These are phyloP conservation scores for Cossypha caffra DNA, from an alignment of 2,797 vertebrate genomes.

Conservation along the genomic window DNA sequence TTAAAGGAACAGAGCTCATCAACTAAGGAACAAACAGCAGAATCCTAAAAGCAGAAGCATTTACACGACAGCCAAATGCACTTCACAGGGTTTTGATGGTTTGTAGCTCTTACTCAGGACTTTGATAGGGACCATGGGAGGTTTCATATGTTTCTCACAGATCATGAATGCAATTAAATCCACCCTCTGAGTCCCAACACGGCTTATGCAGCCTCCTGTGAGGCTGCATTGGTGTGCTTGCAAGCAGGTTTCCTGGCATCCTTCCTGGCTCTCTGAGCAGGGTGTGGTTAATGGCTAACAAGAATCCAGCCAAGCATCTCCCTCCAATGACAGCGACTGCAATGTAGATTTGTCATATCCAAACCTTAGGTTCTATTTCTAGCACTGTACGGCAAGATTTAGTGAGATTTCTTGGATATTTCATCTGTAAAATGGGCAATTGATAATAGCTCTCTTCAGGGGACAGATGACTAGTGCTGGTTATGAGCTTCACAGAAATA, in stretches of 20 bases:
- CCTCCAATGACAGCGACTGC: neutral
- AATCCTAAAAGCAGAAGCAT: neutral
- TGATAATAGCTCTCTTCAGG: neutral
- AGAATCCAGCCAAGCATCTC: constrained; percentile 4
- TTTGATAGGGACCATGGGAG: neutral
- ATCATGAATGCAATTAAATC: neutral
- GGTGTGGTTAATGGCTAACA: constrained; percentile 32
- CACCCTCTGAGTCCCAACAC: neutral
- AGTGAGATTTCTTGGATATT: neutral
- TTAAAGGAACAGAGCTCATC: constrained; percentile 2
- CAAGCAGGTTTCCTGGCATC: constrained; percentile 10
- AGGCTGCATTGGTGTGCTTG: neutral
- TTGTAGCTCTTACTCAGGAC: neutral
- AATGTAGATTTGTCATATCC: constrained; percentile 1
- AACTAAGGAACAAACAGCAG: neutral
- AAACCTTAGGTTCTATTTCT: constrained; percentile 40
- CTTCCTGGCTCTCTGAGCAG: neutral
- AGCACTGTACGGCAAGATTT: neutral
- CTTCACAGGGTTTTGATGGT: neutral
- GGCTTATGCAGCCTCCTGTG: neutral
- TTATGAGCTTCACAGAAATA: neutral
- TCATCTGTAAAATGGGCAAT: neutral
- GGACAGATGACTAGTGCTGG: neutral
- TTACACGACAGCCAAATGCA: neutral
- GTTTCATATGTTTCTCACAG: neutral